Conservation (phyloP, 2,888 invertebrate genomes). For the Proisotoma minuta region DNA sequence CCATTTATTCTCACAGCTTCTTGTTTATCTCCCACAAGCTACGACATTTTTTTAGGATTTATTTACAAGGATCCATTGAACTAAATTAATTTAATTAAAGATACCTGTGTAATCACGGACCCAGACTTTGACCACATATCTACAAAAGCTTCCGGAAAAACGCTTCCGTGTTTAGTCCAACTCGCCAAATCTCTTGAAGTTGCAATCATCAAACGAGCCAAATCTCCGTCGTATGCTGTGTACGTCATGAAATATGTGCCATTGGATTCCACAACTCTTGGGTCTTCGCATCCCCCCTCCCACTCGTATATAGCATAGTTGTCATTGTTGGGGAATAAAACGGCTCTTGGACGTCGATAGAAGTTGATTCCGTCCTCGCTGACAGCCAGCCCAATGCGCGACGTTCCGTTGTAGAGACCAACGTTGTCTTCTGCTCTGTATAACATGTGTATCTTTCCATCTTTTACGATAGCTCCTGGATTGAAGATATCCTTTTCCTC, state of each 20-base stretch:
- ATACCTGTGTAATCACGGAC: constrained; percentile 30
- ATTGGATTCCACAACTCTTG: constrained; percentile 29
- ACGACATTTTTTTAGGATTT: too few species aligned
- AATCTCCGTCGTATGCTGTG: constrained; percentile 36
- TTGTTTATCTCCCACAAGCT: too few species aligned
- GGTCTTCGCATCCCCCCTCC: constrained; percentile 44
- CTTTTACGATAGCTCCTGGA: constrained; percentile 36
- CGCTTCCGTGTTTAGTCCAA: constrained; percentile 40
- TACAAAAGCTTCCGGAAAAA: constrained; percentile 24
- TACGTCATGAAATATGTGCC: constrained; percentile 34
- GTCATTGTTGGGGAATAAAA: constrained; percentile 39
- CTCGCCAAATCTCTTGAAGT: constrained; percentile 24
- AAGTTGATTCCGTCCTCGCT: constrained; percentile 38
- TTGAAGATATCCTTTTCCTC: constrained; percentile 45
- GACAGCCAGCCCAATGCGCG: constrained; percentile 40
- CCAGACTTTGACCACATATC: constrained; percentile 44
- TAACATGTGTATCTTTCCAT: constrained; percentile 35
- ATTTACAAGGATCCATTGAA: too few species aligned
- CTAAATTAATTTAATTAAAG: too few species aligned
- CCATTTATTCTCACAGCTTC: constrained; percentile 33
- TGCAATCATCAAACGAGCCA: constrained; percentile 38
- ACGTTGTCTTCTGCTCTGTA: constrained; percentile 43
- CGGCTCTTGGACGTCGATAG: constrained; percentile 22
- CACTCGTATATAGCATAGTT: constrained; percentile 28
- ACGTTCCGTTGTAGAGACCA: constrained; percentile 37